phyloP scores from a whole-genome alignment of 2,797 vertebrate species.

The Capromys pilorides region DNA sequence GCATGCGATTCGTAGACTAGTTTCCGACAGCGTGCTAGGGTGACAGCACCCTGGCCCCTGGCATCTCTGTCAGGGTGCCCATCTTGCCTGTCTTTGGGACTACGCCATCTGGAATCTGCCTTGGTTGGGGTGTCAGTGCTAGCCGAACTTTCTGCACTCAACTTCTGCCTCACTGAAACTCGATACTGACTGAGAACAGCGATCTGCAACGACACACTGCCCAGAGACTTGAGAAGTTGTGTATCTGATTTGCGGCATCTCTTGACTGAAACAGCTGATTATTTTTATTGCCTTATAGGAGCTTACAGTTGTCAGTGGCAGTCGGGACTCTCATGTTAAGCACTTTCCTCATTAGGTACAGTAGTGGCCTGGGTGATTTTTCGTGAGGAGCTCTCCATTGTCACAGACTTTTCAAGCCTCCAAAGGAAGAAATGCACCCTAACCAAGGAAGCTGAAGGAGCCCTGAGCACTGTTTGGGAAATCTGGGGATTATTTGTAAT shows the following conservation, averaged over 20 bases:
- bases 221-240: conserved; percentile 59
- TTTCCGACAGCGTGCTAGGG: not conserved
- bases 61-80: not conserved
- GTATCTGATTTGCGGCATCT: conserved; percentile 52
- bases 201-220: conserved; percentile 42
- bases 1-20: not conserved
- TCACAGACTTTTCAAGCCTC: not conserved
- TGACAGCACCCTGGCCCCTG: not conserved
- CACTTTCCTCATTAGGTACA: conserved; percentile 52
- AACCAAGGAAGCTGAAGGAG: conserved; percentile 14
- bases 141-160: not conserved
- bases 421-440: conserved; percentile 2
- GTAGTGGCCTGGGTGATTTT: conserved; percentile 46
- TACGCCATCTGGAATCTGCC: not conserved
- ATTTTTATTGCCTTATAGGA: conserved; percentile 55
- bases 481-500: conserved; percentile 75
- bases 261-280: conserved; percentile 58
- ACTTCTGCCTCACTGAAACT: conserved; percentile 45
- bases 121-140: not conserved
- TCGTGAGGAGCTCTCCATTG: conserved; percentile 48
- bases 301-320: conserved; percentile 46
- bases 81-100: not conserved
- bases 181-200: not conserved
- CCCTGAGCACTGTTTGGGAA: conserved; percentile 46
- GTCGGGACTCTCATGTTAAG: conserved; percentile 50